These are phyloP conservation scores for Apostichopus leukothele DNA, from an alignment of 53 echinoderm and acorn worm genomes.

Conservation along the genomic window DNA sequence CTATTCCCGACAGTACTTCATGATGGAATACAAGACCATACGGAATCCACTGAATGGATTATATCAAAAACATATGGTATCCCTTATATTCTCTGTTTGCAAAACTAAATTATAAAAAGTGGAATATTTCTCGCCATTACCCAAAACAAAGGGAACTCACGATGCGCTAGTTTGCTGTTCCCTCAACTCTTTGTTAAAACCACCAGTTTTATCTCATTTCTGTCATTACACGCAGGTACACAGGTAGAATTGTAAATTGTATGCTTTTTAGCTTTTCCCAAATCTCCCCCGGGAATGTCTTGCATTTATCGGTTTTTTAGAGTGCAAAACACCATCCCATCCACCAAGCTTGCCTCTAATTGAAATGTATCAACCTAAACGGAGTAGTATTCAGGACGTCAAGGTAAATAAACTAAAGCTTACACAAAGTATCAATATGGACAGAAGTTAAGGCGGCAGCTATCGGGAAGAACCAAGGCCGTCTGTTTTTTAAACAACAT, in stretches of 20 bases:
- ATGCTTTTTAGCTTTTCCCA: slow-evolving; percentile 39
- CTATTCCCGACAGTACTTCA: too few species aligned
- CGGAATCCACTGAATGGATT: too few species aligned
- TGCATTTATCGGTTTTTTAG: slow-evolving; percentile 1
- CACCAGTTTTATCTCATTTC: not conserved
- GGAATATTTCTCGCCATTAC: too few species aligned
- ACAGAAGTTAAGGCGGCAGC: slow-evolving; percentile 17
- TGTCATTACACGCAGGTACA: not conserved
- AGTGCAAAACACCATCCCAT: slow-evolving; percentile 27
- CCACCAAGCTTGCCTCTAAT: not conserved
- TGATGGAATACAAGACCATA: too few species aligned
- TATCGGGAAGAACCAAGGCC: not conserved
- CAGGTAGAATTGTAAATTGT: not conserved
- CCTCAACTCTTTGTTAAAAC: not conserved
- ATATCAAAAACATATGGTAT: too few species aligned
- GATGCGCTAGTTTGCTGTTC: too few species aligned
- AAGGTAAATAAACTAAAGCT: slow-evolving; percentile 15
- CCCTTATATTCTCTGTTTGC: too few species aligned
- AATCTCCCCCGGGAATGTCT: not conserved
- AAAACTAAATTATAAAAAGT: too few species aligned
- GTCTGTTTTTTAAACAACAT: not conserved
- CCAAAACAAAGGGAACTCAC: too few species aligned
- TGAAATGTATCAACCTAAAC: slow-evolving; percentile 3
- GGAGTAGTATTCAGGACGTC: slow-evolving; percentile 18
- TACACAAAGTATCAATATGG: slow-evolving; percentile 17